Evolutionary conservation across 2,113 vertebrate species (phyloP).

Genomic region (Sisor rabdophorus): DNA sequence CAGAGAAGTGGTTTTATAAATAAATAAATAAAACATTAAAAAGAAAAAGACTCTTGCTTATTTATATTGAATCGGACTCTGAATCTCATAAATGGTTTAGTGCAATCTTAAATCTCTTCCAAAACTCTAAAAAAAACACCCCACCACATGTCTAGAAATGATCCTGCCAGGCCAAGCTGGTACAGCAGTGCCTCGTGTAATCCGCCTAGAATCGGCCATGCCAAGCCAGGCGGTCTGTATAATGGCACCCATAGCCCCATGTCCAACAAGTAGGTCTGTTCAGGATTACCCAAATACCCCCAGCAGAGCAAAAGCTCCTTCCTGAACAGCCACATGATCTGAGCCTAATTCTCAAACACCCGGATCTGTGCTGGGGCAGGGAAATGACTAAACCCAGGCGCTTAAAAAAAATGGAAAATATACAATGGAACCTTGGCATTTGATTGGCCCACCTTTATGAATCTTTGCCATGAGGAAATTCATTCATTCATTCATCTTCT

Average conservation of each 20-base stretch:
- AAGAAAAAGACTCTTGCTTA: neutral
- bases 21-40: neutral
- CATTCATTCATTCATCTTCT: too few species aligned
- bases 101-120: conserved; percentile 21
- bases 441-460: too few species aligned
- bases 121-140: neutral
- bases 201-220: conserved; percentile 57
- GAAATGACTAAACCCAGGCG: conserved; percentile 1
- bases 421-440: too few species aligned
- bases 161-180: conserved; percentile 41
- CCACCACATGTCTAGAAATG: conserved; percentile 32
- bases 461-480: too few species aligned
- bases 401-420: too few species aligned
- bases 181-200: conserved; percentile 53
- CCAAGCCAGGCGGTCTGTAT: conserved; percentile 58
- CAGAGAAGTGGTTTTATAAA: conserved; percentile 26
- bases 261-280: conserved; percentile 46
- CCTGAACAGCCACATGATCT: conserved; percentile 34
- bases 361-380: conserved; percentile 1
- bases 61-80: conserved; percentile 14
- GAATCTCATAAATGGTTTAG: conserved; percentile 25
- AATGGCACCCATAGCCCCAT: conserved; percentile 51
- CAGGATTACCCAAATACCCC: conserved; percentile 44
- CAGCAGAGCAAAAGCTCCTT: conserved; percentile 39
- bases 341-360: conserved; percentile 36